Evolutionary conservation across 1,140 invertebrate species (phyloP).

Genomic region (Yoshiicerus persimilis): DNA sequence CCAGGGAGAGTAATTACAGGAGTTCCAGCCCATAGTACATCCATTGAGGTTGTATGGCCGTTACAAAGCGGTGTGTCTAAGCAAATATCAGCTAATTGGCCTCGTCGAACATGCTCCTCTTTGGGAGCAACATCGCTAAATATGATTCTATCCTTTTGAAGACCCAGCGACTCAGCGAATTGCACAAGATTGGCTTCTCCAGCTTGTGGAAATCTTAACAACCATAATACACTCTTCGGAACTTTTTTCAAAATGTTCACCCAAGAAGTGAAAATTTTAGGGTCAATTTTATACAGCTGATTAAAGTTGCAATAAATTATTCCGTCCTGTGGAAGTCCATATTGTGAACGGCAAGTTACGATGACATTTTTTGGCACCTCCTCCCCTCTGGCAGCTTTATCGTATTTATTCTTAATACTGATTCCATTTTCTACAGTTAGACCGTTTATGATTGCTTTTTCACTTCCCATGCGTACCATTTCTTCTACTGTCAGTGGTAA

Average conservation of each 20-base stretch:
- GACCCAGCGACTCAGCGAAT: conserved; percentile 79
- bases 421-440: conserved; percentile 90
- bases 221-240: conserved; percentile 92
- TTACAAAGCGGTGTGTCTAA: conserved; percentile 98
- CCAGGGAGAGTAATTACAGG: conserved; percentile 93
- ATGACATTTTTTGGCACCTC: conserved; percentile 90
- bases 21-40: conserved; percentile 97
- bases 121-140: conserved; percentile 99
- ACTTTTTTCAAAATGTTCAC: conserved; percentile 88
- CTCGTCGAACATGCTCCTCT: conserved; percentile 96
- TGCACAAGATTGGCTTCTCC: conserved; percentile 88
- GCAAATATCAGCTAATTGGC: conserved; percentile 93
- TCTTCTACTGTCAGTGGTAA: conserved; percentile 65
- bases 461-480: conserved; percentile 85
- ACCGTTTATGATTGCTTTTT: conserved; percentile 88
- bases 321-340: conserved; percentile 91
- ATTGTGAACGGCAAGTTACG: conserved; percentile 90
- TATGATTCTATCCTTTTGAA: conserved; percentile 77
- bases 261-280: conserved; percentile 91
- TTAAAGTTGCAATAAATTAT: conserved; percentile 99
- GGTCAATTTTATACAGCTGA: conserved; percentile 98
- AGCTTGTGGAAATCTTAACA: conserved; percentile 91
- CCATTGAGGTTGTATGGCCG: conserved; percentile 99
- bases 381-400: conserved; percentile 94
- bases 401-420: conserved; percentile 91